phyloP scores from a whole-genome alignment of 2,888 invertebrate genomes.

The Eudasyphora cyanicolor region DNA sequence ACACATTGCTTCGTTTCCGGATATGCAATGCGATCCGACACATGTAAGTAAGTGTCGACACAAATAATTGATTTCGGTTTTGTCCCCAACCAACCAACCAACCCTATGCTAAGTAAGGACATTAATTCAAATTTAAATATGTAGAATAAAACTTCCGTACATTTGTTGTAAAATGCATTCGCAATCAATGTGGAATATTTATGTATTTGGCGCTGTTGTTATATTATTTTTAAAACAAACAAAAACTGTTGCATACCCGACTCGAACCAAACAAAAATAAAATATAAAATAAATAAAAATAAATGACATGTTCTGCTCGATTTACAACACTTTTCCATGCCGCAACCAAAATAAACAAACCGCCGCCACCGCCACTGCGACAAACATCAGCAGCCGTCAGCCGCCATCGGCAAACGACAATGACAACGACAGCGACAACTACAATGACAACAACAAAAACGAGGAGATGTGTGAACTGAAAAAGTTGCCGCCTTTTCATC shows the following conservation, averaged over 20 bases:
- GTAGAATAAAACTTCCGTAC: neutral
- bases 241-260: conserved; percentile 2
- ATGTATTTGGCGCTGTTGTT: neutral
- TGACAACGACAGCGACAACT: neutral
- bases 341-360: conserved; percentile 64
- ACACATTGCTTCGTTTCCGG: no score
- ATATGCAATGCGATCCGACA: no score
- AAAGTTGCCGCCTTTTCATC: conserved; percentile 49
- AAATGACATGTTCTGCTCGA: conserved; percentile 77
- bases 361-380: conserved; percentile 23
- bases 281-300: conserved; percentile 69
- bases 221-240: conserved; percentile 65
- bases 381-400: conserved; percentile 36
- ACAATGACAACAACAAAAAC: neutral
- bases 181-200: neutral
- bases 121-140: neutral
- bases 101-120: no score
- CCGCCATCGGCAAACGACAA: conserved; percentile 21
- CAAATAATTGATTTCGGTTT: no score
- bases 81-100: no score
- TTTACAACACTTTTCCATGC: conserved; percentile 78
- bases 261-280: conserved; percentile 30
- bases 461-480: conserved; percentile 2
- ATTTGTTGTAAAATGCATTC: neutral
- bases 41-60: no score